Percentiles rank a stretch among this genome's conserved stretches.
Conservation (phyloP, 2,797 vertebrate genomes). For the Hippocampus kuda region DNA sequence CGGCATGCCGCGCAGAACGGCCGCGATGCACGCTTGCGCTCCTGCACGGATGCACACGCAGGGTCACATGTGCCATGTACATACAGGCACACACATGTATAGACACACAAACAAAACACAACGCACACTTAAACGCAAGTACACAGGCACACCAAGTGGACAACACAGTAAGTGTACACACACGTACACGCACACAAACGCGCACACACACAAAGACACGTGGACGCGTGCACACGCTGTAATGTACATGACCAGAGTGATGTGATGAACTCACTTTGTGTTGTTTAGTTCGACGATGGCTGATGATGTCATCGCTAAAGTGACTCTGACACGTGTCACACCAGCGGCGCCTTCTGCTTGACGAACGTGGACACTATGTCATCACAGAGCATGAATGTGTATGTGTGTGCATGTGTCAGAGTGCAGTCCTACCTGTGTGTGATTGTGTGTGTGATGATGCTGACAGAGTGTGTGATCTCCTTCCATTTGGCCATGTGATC, state of each 20-base stretch:
- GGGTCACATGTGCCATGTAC: neutral
- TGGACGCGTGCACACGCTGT: neutral
- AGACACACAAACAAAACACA: too few relatives aligned
- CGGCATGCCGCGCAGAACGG: conserved; percentile 87
- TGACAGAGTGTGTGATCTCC: conserved; percentile 67
- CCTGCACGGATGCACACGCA: conserved; percentile 49
- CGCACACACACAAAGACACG: too few relatives aligned
- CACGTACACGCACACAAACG: too few relatives aligned
- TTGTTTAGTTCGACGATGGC: conserved; percentile 76
- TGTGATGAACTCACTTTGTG: conserved; percentile 75
- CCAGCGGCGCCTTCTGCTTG: conserved; percentile 73
- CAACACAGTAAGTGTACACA: too few relatives aligned
- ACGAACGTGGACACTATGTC: neutral
- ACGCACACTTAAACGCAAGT: too few relatives aligned
- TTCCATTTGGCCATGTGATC: conserved; percentile 77
- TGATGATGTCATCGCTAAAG: conserved; percentile 80
- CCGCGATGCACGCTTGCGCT: conserved; percentile 78
- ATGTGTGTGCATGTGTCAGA: neutral
- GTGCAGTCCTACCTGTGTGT: conserved; percentile 28
- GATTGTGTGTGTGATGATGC: conserved; percentile 18
- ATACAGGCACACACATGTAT: neutral
- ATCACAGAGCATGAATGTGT: neutral
- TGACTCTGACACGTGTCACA: conserved; percentile 83
- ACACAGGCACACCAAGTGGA: too few relatives aligned
- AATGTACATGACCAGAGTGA: too few relatives aligned